Evolutionary conservation across 2,888 invertebrate genomes (phyloP).

Genomic region (Plagodis pulveraria): DNA sequence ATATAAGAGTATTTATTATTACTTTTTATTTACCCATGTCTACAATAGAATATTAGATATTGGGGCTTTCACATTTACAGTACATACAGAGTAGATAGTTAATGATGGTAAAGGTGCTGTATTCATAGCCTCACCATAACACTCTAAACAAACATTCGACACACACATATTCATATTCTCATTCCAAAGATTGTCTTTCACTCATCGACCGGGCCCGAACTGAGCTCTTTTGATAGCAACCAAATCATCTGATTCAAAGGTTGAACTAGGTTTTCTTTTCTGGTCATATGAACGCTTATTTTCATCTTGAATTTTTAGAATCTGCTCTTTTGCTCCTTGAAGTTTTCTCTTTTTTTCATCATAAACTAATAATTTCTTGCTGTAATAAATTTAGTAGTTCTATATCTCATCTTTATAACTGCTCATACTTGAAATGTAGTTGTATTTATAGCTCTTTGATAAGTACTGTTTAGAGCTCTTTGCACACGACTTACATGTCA

Average conservation of each 20-base stretch:
- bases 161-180: too few species aligned
- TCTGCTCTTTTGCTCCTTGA: constrained; percentile 23
- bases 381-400: constrained; percentile 16
- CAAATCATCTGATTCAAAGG: constrained; percentile 23
- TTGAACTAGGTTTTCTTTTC: constrained; percentile 16
- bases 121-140: too few species aligned
- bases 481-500: constrained; percentile 20
- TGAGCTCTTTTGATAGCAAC: constrained; percentile 36
- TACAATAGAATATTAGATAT: too few species aligned
- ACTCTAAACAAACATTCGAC: too few species aligned
- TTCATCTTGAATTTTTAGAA: constrained; percentile 26
- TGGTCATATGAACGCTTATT: constrained; percentile 11
- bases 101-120: too few species aligned
- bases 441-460: constrained; percentile 25
- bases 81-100: too few species aligned
- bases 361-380: constrained; percentile 19
- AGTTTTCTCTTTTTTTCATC: constrained; percentile 17
- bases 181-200: too few species aligned
- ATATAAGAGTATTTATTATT: too few species aligned
- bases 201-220: constrained; percentile 18
- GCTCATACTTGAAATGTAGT: constrained; percentile 15
- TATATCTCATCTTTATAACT: too few species aligned
- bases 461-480: constrained; percentile 12
- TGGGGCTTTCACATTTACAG: too few species aligned
- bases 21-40: too few species aligned